Evolutionary conservation across 2,113 vertebrate species (phyloP), one percentile per base, ranked within the genome.

Genomic region (Hepsetus odoe): DNA sequence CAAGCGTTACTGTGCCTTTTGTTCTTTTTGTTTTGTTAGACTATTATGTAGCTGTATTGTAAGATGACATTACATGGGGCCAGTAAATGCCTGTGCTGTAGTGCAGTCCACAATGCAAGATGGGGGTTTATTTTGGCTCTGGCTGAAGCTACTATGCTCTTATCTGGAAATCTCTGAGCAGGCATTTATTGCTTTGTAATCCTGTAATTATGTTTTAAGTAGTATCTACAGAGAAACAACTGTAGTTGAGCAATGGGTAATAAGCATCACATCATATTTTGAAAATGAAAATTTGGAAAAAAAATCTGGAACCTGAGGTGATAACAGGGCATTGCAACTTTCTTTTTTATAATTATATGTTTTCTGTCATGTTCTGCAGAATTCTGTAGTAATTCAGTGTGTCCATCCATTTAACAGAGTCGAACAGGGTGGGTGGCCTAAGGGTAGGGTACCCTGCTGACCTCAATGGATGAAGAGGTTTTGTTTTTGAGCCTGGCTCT

Each of bases 211-310:
- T 4, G 1, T 14, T 51, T 72, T 74, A 55, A 72, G 81, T 80
- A 80, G 42, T 85, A 89, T 82, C 80, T 88, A 86, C 40, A 61
- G 10, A 58, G 46, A 61, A 67, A 64, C 40, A 81, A 79, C 84
- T 83, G 85, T 16, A 32, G 24, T 0, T 30, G 20, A 28, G 6
- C 9, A 26, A 10, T 28, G 46, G 44, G 61, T 28, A 82, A 87
- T 83, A 85, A 80, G 79, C n/a, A n/a, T n/a, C n/a, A n/a, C n/a
- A n/a, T n/a, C n/a, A n/a, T n/a, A n/a, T n/a, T n/a, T n/a, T n/a
- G n/a, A n/a, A n/a, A n/a, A n/a, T n/a, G n/a, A n/a, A n/a, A n/a
- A n/a, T n/a, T n/a, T n/a, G n/a, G n/a, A n/a, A n/a, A n/a, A n/a
- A n/a, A n/a, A n/a, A n/a, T n/a, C n/a, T n/a, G n/a, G n/a, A n/a